These are phyloP conservation scores for Phengaris alcon DNA, from an alignment of 2,888 invertebrate species.

Conservation along the genomic window DNA sequence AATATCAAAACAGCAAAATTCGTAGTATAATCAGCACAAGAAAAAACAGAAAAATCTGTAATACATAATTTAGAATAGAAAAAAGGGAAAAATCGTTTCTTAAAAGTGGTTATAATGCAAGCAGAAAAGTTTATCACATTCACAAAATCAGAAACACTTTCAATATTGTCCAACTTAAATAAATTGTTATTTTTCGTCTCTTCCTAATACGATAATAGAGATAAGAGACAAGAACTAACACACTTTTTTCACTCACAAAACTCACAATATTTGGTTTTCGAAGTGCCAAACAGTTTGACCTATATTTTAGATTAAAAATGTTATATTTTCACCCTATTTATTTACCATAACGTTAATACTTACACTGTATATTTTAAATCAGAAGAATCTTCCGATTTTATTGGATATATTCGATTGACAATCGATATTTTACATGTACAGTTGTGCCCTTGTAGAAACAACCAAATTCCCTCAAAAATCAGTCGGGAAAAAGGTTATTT, in stretches of 20 bases:
- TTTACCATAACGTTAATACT: neutral
- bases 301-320: neutral
- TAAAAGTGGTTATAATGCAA: neutral
- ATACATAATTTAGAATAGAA: neutral
- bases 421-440: constrained; percentile 6
- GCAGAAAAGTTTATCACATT: neutral
- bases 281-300: constrained; percentile 11
- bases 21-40: neutral
- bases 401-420: neutral
- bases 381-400: neutral
- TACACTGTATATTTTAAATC: constrained; percentile 13
- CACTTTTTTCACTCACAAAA: neutral
- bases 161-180: constrained; percentile 19
- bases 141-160: neutral
- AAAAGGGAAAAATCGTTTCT: neutral
- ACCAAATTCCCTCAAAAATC: no score
- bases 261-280: neutral
- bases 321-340: neutral
- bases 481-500: no score
- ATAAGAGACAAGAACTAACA: constrained; percentile 4
- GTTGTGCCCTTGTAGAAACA: neutral
- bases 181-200: neutral
- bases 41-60: neutral
- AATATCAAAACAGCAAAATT: constrained; percentile 7
- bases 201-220: neutral